These are phyloP conservation scores for Drosophila ficusphila DNA, from an alignment of 1,140 invertebrate genomes.

Conservation along the genomic window DNA sequence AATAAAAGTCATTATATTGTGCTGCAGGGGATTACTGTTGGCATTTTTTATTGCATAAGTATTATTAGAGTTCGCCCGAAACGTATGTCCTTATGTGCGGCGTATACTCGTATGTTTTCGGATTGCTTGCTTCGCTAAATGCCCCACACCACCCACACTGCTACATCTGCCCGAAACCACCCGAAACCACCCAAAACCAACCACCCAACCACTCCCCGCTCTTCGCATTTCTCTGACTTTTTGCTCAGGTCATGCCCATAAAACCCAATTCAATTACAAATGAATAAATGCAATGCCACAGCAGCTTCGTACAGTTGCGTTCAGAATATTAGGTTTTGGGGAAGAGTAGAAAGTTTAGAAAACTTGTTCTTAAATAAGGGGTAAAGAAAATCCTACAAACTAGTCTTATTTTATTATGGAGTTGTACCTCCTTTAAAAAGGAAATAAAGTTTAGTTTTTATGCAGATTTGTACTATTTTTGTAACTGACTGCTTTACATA, in stretches of 20 bases:
- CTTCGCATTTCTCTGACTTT: conserved; percentile 5
- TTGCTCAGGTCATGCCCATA: conserved; percentile 39
- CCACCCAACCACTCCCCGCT: conserved; percentile 8
- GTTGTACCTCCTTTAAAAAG: no score
- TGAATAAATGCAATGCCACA: conserved; percentile 54
- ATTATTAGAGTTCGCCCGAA: conserved; percentile 48
- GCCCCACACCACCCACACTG: conserved; percentile 4
- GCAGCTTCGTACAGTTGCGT: not conserved
- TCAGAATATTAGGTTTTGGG: conserved; percentile 1
- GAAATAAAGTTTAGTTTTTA: no score
- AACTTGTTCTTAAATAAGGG: no score
- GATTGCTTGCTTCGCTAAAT: conserved; percentile 34
- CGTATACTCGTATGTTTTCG: conserved; percentile 21
- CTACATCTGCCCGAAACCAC: not conserved
- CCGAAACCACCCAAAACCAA: not conserved
- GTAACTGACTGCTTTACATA: no score
- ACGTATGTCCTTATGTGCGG: conserved; percentile 7
- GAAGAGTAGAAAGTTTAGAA: no score
- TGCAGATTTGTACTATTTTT: no score
- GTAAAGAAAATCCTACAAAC: no score
- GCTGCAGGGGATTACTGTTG: conserved; percentile 73
- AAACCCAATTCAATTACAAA: conserved; percentile 63
- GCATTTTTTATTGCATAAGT: conserved; percentile 63
- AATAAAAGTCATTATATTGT: conserved; percentile 81
- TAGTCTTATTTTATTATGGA: no score